A percentile compares a stretch with the other conserved stretches of the same genome.
These are phyloP conservation scores for Poecile montanus DNA, from an alignment of 2,797 vertebrate genomes.

Conservation along the genomic window DNA sequence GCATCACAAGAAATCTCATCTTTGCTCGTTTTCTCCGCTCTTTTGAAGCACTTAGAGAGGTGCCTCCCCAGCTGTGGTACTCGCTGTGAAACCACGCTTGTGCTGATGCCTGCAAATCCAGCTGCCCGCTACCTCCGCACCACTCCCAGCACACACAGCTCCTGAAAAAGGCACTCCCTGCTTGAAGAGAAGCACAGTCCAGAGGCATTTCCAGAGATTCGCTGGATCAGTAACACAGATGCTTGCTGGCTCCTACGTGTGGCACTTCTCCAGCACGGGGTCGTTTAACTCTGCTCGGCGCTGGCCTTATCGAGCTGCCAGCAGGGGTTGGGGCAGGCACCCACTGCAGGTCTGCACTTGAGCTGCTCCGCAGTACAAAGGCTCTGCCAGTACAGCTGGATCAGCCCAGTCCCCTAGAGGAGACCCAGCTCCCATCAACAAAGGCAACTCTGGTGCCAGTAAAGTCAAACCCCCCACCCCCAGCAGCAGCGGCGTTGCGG, in stretches of 20 bases:
- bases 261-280: constrained; percentile 34
- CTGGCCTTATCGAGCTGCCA: constrained; percentile 22
- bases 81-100: accelerated
- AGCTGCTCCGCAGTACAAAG: constrained; percentile 18
- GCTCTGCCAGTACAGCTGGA: constrained; percentile 53
- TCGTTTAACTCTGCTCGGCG: neutral
- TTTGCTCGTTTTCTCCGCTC: neutral
- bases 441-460: constrained; percentile 37
- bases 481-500: neutral
- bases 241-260: constrained; percentile 17
- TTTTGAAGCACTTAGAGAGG: neutral
- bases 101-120: neutral
- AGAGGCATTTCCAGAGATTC: neutral
- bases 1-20: neutral
- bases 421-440: constrained; percentile 61
- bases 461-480: neutral
- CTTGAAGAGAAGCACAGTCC: neutral
- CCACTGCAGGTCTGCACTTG: constrained; percentile 54
- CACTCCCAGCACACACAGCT: accelerated
- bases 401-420: constrained; percentile 50
- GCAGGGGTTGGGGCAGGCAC: constrained; percentile 9
- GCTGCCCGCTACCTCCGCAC: neutral
- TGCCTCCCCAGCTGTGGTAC: neutral
- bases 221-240: neutral
- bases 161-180: neutral